Conservation (phyloP, 2,113 vertebrate species). For the Hippocampus abdominalis region DNA sequence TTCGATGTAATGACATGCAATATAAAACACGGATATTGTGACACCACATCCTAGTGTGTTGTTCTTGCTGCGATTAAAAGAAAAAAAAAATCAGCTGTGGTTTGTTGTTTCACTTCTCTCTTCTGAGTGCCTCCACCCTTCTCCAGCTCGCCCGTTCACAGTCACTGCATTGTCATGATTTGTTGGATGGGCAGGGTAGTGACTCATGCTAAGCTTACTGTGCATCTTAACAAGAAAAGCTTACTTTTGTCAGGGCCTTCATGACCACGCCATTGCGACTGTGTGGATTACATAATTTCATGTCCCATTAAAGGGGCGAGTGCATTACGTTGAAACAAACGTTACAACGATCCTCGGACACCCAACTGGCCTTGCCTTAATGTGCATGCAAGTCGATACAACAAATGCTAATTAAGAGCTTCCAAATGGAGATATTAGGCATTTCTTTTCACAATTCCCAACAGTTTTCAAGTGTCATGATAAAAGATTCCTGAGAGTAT, state of each 20-base stretch:
- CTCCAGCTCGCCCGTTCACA: neutral
- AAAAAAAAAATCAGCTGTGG: neutral
- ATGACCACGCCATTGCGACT: neutral
- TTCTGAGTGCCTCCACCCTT: neutral
- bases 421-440: neutral
- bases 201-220: constrained; percentile 22
- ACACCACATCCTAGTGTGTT: too few species aligned
- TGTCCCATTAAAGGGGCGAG: too few species aligned
- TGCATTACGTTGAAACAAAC: too few species aligned
- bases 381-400: neutral
- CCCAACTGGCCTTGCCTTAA: too few species aligned
- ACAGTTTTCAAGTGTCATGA: too few species aligned
- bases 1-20: too few species aligned
- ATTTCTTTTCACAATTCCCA: neutral
- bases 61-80: neutral
- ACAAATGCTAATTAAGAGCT: neutral
- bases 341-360: too few species aligned
- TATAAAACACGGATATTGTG: too few species aligned
- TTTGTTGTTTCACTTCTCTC: neutral
- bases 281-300: neutral
- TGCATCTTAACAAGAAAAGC: neutral
- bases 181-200: constrained; percentile 35
- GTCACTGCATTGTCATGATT: constrained; percentile 26
- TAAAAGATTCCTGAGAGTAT: too few species aligned
- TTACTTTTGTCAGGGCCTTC: neutral